Conservation (phyloP, 1,140 invertebrate genomes). For the Neomicropteryx cornuta region DNA sequence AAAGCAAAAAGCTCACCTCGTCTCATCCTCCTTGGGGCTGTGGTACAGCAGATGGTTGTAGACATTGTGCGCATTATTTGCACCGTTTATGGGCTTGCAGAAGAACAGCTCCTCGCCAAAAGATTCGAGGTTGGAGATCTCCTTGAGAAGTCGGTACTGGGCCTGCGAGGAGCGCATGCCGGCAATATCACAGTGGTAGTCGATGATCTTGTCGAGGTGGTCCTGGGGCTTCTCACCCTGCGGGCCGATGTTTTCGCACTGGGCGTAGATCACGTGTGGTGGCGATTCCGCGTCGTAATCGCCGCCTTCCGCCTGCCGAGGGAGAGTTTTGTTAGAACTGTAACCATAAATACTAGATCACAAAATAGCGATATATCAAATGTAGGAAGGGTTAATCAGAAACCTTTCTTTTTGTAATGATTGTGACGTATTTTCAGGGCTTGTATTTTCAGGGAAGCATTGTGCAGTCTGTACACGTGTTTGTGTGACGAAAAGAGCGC, state of each 20-base stretch:
- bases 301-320: slow-evolving; percentile 51
- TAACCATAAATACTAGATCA: no score
- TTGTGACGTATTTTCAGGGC: no score
- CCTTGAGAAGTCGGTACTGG: slow-evolving; percentile 71
- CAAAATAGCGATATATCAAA: no score
- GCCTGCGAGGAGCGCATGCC: slow-evolving; percentile 43
- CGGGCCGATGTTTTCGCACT: slow-evolving; percentile 48
- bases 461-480: no score
- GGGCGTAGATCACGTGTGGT: slow-evolving; percentile 46
- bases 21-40: slow-evolving; percentile 27
- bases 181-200: slow-evolving; percentile 44
- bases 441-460: no score
- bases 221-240: slow-evolving; percentile 49
- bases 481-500: no score
- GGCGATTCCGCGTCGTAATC: slow-evolving; percentile 52
- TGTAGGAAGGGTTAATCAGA: no score
- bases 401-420: no score
- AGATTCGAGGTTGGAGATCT: slow-evolving; percentile 62
- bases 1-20: no score
- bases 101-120: slow-evolving; percentile 79
- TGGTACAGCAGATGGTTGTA: slow-evolving; percentile 38
- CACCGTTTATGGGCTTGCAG: slow-evolving; percentile 44
- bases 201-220: slow-evolving; percentile 48
- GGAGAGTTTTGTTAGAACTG: no score
- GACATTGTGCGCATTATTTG: slow-evolving; percentile 33